Evolutionary conservation across 2,888 invertebrate species (phyloP).

Genomic region (Fragum fragum): DNA sequence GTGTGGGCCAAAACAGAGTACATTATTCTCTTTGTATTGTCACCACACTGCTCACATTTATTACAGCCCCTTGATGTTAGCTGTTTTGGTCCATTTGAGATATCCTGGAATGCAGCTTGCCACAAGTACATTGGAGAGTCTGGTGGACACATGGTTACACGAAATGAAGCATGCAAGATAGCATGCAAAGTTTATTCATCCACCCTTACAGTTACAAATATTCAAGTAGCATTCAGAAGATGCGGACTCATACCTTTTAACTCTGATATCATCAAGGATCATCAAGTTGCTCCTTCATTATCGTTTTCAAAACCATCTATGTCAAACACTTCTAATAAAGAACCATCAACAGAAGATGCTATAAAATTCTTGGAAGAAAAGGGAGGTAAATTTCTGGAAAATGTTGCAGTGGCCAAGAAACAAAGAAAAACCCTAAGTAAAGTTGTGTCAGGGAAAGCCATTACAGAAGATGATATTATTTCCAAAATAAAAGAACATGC

Average conservation of each 20-base stretch:
- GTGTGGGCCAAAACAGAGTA: conserved; percentile 20
- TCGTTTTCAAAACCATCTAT: background rate
- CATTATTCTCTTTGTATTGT: no score
- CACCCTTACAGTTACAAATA: background rate
- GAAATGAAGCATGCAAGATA: no score
- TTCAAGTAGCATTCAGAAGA: no score
- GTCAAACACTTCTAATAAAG: background rate
- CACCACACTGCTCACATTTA: no score
- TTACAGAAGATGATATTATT: conserved; percentile 12
- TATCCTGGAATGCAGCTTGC: no score
- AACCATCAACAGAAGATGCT: background rate
- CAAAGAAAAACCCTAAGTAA: conserved; percentile 11
- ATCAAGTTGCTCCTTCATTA: conserved; percentile 13
- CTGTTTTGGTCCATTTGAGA: no score
- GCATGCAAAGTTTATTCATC: conserved; percentile 2
- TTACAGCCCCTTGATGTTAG: no score
- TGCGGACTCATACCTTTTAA: no score
- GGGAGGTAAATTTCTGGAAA: background rate
- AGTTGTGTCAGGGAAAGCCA: conserved; percentile 15
- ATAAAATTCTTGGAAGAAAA: conserved; percentile 11
- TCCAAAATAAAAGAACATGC: conserved; percentile 15
- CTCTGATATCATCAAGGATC: no score
- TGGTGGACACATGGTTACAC: conserved; percentile 5
- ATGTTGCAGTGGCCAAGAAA: no score
- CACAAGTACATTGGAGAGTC: conserved; percentile 16